phyloP scores from a whole-genome alignment of 2,113 vertebrate genomes.

The Sinocyclocheilus grahami region DNA sequence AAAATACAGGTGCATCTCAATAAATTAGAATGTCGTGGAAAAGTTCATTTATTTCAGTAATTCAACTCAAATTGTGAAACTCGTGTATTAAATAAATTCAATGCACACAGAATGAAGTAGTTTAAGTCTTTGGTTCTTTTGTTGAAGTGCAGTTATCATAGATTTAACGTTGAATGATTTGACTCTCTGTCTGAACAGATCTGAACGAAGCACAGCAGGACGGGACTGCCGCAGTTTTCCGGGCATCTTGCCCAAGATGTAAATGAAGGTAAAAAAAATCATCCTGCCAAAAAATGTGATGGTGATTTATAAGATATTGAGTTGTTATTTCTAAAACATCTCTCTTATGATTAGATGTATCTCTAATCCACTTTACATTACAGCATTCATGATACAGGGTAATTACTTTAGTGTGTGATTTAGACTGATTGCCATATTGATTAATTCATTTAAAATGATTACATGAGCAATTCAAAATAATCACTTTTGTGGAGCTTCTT shows the following conservation, averaged over 20 bases:
- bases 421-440: conserved; percentile 4
- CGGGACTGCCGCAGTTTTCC: not conserved
- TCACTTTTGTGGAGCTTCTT: conserved; percentile 1
- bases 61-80: too few species aligned
- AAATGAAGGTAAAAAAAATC: conserved; percentile 7
- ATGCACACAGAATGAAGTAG: too few species aligned
- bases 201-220: not conserved
- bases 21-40: too few species aligned
- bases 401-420: not conserved
- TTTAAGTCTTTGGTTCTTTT: too few species aligned
- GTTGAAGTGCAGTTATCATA: not conserved
- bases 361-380: conserved; percentile 15
- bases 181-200: not conserved
- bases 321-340: not conserved
- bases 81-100: too few species aligned
- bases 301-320: conserved; percentile 10
- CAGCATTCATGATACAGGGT: not conserved
- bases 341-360: conserved; percentile 12
- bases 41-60: too few species aligned
- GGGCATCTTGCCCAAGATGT: not conserved
- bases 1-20: not conserved
- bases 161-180: not conserved
- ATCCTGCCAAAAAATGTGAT: conserved; percentile 17
- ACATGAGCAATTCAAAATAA: not conserved
- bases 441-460: conserved; percentile 6